Percentiles rank a stretch among this genome's conserved stretches.
Evolutionary conservation across 2,888 invertebrate genomes (phyloP).

Genomic region (Hesperia comma): DNA sequence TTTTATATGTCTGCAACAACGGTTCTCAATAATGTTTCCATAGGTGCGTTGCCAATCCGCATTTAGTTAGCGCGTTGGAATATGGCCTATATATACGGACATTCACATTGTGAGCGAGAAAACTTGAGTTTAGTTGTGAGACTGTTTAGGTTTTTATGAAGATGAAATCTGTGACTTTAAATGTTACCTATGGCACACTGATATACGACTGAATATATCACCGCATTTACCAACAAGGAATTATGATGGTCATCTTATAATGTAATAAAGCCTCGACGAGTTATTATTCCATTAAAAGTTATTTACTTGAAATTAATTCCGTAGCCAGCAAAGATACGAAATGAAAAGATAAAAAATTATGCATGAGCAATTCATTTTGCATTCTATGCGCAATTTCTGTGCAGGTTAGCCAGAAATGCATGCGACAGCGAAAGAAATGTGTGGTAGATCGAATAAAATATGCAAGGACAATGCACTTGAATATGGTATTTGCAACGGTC

Average conservation of each 20-base stretch:
- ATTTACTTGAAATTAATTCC: background rate
- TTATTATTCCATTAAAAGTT: background rate
- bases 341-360: slow-evolving; percentile 24
- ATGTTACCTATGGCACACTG: background rate
- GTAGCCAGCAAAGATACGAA: slow-evolving; percentile 16
- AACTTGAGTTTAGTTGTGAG: too few relatives aligned
- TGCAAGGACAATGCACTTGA: slow-evolving; percentile 33
- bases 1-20: too few relatives aligned
- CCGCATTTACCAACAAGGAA: too few relatives aligned
- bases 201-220: background rate
- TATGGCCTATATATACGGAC: too few relatives aligned
- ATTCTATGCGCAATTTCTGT: slow-evolving; percentile 33
- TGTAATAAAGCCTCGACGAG: too few relatives aligned
- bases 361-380: slow-evolving; percentile 29
- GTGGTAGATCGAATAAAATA: slow-evolving; percentile 22
- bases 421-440: slow-evolving; percentile 34
- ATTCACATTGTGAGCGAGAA: too few relatives aligned
- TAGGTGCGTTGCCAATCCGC: too few relatives aligned
- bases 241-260: too few relatives aligned
- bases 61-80: too few relatives aligned
- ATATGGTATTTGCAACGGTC: slow-evolving; percentile 23
- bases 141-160: too few relatives aligned
- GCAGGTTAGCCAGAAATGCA: slow-evolving; percentile 33
- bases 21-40: too few relatives aligned
- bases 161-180: too few relatives aligned